Conservation (phyloP, 2,888 invertebrate species). For the Ophion slaviceki region DNA sequence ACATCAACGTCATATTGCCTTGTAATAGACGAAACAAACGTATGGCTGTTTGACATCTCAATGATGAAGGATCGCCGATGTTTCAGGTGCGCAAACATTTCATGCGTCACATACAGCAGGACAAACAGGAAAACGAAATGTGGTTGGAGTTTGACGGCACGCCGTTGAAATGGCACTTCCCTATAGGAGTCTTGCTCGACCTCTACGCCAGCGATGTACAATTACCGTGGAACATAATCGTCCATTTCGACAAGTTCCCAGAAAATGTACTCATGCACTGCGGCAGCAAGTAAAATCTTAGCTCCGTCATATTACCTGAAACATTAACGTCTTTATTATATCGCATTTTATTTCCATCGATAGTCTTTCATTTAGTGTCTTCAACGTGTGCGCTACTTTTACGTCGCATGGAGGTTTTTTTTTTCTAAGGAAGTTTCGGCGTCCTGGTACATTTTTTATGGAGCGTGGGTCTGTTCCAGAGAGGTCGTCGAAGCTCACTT, state of each 20-base stretch:
- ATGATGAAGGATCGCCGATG: background rate
- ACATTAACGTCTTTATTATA: background rate
- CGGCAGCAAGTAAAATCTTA: slow-evolving; percentile 88
- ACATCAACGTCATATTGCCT: no score
- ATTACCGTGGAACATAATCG: slow-evolving; percentile 96
- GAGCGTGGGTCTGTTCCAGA: slow-evolving; percentile 82
- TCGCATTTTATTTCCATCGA: background rate
- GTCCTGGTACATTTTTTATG: background rate
- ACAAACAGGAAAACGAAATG: slow-evolving; percentile 93
- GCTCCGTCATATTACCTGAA: background rate
- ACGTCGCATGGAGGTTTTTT: background rate
- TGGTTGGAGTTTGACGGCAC: slow-evolving; percentile 97
- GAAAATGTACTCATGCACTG: slow-evolving; percentile 95
- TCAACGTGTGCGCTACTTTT: background rate
- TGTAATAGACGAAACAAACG: background rate
- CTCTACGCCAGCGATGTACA: slow-evolving; percentile 88
- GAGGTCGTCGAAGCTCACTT: slow-evolving; percentile 97
- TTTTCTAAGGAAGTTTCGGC: background rate
- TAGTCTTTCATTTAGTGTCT: background rate
- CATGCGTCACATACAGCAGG: slow-evolving; percentile 90
- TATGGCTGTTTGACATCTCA: background rate
- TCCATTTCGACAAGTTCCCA: slow-evolving; percentile 98
- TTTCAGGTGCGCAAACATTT: slow-evolving; percentile 94
- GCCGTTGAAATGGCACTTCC: slow-evolving; percentile 95
- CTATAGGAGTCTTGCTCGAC: slow-evolving; percentile 95